Conservation (phyloP, 2,888 invertebrate genomes). For the Aspidiotus rigidus region DNA sequence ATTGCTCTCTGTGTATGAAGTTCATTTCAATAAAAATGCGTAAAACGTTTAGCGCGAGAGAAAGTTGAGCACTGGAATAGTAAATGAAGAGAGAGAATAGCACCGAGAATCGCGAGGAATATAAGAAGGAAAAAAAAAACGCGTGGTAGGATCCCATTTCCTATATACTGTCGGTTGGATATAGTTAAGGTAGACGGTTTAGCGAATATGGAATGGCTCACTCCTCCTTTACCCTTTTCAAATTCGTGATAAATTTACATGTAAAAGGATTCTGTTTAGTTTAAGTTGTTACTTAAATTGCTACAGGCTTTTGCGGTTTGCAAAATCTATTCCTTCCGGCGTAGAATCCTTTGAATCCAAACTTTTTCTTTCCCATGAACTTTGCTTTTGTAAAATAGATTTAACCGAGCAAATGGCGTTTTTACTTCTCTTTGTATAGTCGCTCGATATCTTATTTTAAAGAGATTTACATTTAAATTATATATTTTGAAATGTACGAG, state of each 20-base stretch:
- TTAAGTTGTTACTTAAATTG: slow-evolving; percentile 28
- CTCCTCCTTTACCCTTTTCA: slow-evolving; percentile 7
- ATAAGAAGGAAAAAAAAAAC: background rate
- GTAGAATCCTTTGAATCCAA: slow-evolving; percentile 28
- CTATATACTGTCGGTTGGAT: background rate
- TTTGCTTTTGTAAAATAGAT: slow-evolving; percentile 30
- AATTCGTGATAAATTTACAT: slow-evolving; percentile 31
- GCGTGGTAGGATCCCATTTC: background rate
- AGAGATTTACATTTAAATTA: slow-evolving; percentile 31
- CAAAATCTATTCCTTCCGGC: slow-evolving; percentile 30
- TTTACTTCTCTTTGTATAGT: background rate
- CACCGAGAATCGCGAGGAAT: too few relatives aligned
- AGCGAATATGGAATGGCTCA: slow-evolving; percentile 1
- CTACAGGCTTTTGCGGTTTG: slow-evolving; percentile 29
- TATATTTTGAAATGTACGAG: slow-evolving; percentile 8
- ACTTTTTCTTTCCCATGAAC: slow-evolving; percentile 30
- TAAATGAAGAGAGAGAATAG: background rate
- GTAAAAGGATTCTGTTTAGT: slow-evolving; percentile 32
- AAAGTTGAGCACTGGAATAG: background rate
- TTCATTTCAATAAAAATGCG: slow-evolving; percentile 26
- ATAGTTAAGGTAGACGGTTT: background rate
- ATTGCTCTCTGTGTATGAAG: background rate
- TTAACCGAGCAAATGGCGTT: slow-evolving; percentile 19
- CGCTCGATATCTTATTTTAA: slow-evolving; percentile 10
- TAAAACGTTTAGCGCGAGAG: slow-evolving; percentile 22